Base-by-base conservation (phyloP, 2,888 invertebrate species). In the Azorinus chamasolen region DNA sequence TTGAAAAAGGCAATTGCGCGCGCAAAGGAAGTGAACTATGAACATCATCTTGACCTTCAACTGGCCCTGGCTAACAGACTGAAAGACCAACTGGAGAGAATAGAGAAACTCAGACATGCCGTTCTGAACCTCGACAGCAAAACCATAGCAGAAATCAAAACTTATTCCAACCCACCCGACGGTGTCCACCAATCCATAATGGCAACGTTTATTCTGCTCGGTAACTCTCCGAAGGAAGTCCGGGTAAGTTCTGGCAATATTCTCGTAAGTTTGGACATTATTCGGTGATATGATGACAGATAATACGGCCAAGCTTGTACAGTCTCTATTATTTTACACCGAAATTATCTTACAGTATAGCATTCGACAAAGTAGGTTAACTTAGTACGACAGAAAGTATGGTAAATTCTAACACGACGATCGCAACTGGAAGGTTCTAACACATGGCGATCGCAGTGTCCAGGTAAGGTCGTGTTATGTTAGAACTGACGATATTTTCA, bases 91-190 rank as follows among this genome's bases (percentile, higher is more conserved):
- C 75, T 90, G 53, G 81, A 79, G 14, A 76, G 86, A 54, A 86
- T 90, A 32, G 89, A 89, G 63, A 88, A 87, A 46, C 84, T 91
- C 6, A 81, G 88, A 5, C 89, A 90, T 68, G 84, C 88, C 6
- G 90, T 92, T 8, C 74, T 91, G 20, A 87, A 86, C 45, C 85
- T 92, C 84, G 90, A 92, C 75, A 86, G 85, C 66, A 89, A 88
- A 70, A 90, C 91, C 0, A 87, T 92, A 14, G 86, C 91, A 3
- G 92, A 92, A 79, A 85, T 92, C 64, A 89, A 88, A 79, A 87
- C 89, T 0, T 92, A 91, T 79, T 61, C 82, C 27, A 88, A 87
- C 22, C 92, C 92, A 2, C 91, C 91, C 16, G 87, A 87, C 37
- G 89, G 88, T 5, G 87, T 92, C 1, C 88, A 89, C 58, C 86